phyloP scores from a whole-genome alignment of 2,113 vertebrate species.

The Alexandromys fortis region DNA sequence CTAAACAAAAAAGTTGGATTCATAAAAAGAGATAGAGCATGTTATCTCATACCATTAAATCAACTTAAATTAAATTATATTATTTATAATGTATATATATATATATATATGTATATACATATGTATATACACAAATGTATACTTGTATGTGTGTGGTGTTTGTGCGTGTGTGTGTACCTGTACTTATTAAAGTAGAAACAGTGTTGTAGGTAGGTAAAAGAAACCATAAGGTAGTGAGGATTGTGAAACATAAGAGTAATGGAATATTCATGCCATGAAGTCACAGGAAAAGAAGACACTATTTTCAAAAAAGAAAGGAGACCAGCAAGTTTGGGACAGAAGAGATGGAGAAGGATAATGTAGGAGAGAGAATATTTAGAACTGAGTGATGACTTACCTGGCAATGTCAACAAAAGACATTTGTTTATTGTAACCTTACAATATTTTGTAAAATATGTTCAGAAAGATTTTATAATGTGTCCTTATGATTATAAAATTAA shows the following conservation, averaged over 20 bases:
- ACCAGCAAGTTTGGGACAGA: no score
- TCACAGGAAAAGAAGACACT: background rate
- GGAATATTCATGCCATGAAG: no score
- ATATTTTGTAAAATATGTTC: background rate
- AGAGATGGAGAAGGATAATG: no score
- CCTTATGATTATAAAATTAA: background rate
- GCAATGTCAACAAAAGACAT: background rate
- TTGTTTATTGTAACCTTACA: background rate
- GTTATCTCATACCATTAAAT: background rate
- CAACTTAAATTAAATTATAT: background rate
- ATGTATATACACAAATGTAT: background rate
- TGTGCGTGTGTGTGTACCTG: background rate
- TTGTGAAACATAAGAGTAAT: background rate
- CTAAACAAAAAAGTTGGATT: background rate
- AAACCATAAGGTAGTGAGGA: background rate
- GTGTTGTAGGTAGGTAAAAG: background rate
- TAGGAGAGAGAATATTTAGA: no score
- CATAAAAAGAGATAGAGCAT: background rate
- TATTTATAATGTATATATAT: background rate
- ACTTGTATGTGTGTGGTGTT: background rate
- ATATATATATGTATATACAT: no score
- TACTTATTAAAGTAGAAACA: background rate
- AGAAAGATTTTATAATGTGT: background rate
- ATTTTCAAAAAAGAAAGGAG: background rate
- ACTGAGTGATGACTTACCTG: background rate